Conservation (phyloP, 2,113 vertebrate genomes). For the Strix aluco region DNA sequence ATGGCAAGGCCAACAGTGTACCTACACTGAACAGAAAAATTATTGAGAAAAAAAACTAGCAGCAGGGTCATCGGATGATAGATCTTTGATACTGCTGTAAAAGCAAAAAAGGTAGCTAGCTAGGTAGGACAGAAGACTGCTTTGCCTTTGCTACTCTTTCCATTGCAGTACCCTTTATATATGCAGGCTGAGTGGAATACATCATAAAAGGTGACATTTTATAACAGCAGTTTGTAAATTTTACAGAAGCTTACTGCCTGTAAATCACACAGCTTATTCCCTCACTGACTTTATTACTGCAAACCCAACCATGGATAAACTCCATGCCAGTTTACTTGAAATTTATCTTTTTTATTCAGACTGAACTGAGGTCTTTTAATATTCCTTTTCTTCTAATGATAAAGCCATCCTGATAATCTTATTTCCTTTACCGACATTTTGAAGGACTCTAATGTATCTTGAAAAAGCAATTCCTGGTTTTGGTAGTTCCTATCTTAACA, state of each 20-base stretch:
- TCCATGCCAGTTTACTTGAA: constrained; percentile 76
- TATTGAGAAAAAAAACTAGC: constrained; percentile 15
- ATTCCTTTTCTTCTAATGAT: constrained; percentile 74
- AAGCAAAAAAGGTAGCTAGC: constrained; percentile 16
- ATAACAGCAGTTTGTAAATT: constrained; percentile 84
- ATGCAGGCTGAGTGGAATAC: constrained; percentile 74
- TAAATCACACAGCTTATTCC: constrained; percentile 80
- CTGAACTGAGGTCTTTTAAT: constrained; percentile 71
- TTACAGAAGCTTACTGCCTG: constrained; percentile 77
- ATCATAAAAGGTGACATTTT: constrained; percentile 84
- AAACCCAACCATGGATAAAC: constrained; percentile 78
- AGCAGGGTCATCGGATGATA: constrained; percentile 43
- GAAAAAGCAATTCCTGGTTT: constrained; percentile 40
- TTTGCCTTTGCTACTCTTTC: constrained; percentile 70
- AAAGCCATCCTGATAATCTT: constrained; percentile 71
- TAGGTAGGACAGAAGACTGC: constrained; percentile 35
- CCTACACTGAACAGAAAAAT: constrained; percentile 9
- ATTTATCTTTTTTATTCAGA: constrained; percentile 81
- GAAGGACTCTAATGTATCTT: constrained; percentile 66
- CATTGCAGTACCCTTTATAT: constrained; percentile 73
- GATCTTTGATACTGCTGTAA: constrained; percentile 49
- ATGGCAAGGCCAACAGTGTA: background rate
- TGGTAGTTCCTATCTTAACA: constrained; percentile 43
- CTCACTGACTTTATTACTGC: constrained; percentile 79
- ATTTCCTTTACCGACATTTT: constrained; percentile 71